Percentiles rank a stretch among this genome's conserved stretches.
These are phyloP conservation scores for Lucifuga dentata DNA, from an alignment of 2,113 vertebrate species.

Conservation along the genomic window DNA sequence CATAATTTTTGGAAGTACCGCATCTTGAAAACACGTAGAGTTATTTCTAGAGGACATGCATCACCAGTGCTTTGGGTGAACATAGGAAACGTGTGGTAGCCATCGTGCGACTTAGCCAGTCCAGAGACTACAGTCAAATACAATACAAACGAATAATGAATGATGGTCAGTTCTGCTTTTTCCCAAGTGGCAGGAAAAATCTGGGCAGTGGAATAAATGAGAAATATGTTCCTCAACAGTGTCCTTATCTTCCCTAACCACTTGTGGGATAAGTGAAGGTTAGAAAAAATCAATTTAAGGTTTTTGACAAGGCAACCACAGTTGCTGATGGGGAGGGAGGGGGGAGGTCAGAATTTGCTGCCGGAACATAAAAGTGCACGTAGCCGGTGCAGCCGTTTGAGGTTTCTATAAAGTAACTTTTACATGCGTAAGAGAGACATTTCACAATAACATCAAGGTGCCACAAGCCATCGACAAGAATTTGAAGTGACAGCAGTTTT, in stretches of 20 bases:
- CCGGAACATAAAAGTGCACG: slow-evolving; percentile 15
- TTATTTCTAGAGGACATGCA: too few species aligned
- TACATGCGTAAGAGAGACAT: slow-evolving; percentile 6
- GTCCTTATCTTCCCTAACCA: too few species aligned
- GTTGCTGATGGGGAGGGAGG: background rate
- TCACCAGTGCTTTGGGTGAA: too few species aligned
- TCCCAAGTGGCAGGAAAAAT: slow-evolving; percentile 28
- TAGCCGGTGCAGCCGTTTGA: background rate
- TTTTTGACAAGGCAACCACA: slow-evolving; percentile 49
- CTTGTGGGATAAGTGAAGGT: slow-evolving; percentile 50
- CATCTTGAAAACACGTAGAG: too few species aligned
- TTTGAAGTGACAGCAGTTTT: slow-evolving; percentile 39
- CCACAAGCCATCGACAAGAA: background rate
- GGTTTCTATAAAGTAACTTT: background rate
- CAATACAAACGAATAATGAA: slow-evolving; percentile 36
- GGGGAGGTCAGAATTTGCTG: slow-evolving; percentile 31
- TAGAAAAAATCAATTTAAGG: slow-evolving; percentile 56
- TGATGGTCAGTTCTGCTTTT: slow-evolving; percentile 28
- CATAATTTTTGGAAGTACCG: too few species aligned
- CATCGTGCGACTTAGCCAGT: too few species aligned
- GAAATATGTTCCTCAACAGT: too few species aligned
- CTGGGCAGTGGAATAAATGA: slow-evolving; percentile 57
- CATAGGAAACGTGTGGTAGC: too few species aligned
- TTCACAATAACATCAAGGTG: slow-evolving; percentile 27
- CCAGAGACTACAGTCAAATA: too few species aligned